Evolutionary conservation across 2,888 invertebrate genomes (phyloP).

Genomic region (Megaustenia siamemsis): DNA sequence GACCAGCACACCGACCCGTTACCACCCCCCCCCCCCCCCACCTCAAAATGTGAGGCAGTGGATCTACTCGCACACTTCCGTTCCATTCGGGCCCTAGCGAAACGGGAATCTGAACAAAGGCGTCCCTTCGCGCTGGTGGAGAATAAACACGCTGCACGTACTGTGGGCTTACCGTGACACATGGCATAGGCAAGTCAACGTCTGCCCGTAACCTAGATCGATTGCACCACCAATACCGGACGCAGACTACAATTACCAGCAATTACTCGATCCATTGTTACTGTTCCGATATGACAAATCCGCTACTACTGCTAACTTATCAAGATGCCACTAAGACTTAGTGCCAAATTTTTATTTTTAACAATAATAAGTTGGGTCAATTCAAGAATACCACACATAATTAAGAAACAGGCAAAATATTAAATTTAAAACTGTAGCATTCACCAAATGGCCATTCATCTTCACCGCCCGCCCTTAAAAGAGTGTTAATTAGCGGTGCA

Average conservation of each 20-base stretch:
- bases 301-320: too few relatives aligned
- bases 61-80: slow-evolving; percentile 11
- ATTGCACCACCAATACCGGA: background rate
- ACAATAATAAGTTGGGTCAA: too few relatives aligned
- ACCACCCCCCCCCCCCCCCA: too few relatives aligned
- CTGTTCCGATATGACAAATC: background rate
- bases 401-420: too few relatives aligned
- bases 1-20: background rate
- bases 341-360: too few relatives aligned
- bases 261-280: background rate
- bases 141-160: background rate
- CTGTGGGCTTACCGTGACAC: slow-evolving; percentile 8
- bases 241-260: background rate
- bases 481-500: too few relatives aligned
- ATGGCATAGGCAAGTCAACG: background rate
- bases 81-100: background rate
- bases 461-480: too few relatives aligned
- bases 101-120: background rate
- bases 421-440: too few relatives aligned
- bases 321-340: too few relatives aligned
- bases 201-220: background rate
- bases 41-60: background rate
- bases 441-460: too few relatives aligned
- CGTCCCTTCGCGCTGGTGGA: background rate
- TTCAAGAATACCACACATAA: too few relatives aligned